Evolutionary conservation across 2,797 vertebrate genomes (phyloP).

Genomic region (Remorina albescens): DNA sequence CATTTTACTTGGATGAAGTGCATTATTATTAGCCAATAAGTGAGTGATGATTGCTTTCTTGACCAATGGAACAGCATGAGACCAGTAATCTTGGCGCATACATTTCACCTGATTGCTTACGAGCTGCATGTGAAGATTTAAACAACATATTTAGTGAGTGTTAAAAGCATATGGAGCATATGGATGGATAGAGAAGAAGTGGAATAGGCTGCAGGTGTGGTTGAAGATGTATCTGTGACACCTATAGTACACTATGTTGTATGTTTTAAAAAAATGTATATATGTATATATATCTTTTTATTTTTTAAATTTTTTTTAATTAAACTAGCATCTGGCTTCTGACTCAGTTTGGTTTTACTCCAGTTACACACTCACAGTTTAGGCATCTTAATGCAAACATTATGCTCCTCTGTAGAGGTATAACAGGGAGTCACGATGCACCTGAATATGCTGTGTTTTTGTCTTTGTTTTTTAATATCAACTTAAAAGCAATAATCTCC

Average conservation of each 20-base stretch:
- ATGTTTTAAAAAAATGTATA: too few species aligned
- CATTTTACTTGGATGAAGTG: background rate
- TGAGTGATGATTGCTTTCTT: background rate
- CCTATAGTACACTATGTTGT: background rate
- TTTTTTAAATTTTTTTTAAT: too few species aligned
- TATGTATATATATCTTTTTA: too few species aligned
- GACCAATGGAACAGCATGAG: background rate
- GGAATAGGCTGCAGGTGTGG: background rate
- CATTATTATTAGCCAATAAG: background rate
- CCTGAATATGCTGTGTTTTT: constrained; percentile 10
- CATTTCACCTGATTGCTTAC: too few species aligned
- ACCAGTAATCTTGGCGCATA: too few species aligned
- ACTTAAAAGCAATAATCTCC: background rate
- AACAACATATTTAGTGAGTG: background rate
- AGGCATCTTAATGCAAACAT: too few species aligned
- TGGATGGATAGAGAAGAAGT: background rate
- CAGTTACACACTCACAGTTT: background rate
- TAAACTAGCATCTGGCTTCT: background rate
- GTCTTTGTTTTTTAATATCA: constrained; percentile 7
- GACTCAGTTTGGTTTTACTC: constrained; percentile 9
- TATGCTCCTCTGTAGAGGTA: background rate
- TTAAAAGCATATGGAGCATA: background rate
- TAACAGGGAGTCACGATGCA: background rate
- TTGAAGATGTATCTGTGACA: background rate
- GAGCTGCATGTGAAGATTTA: background rate